Evolutionary conservation across 1,140 invertebrate genomes (phyloP).

Genomic region (Euglossa dilemma): DNA sequence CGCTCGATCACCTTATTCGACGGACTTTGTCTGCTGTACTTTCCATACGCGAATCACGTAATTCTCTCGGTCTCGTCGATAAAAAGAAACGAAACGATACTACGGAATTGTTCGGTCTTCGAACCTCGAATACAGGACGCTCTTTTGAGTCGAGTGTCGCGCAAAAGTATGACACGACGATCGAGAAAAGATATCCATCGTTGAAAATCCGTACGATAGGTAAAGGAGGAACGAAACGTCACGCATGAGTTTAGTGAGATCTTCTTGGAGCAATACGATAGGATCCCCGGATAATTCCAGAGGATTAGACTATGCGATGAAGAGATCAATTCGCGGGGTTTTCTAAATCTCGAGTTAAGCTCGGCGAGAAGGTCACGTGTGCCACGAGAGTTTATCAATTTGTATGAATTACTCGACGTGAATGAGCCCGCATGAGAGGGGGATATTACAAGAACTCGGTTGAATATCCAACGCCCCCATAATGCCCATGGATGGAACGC

Average conservation of each 20-base stretch:
- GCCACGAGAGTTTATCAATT: slow-evolving; percentile 59
- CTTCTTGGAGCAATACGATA: slow-evolving; percentile 29
- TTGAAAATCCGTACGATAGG: no score
- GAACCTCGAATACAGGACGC: no score
- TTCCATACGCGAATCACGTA: background rate
- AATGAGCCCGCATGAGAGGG: slow-evolving; percentile 70
- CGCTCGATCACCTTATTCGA: background rate
- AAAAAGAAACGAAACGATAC: no score
- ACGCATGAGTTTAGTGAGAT: slow-evolving; percentile 1
- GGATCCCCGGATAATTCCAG: slow-evolving; percentile 69
- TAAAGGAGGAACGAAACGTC: slow-evolving; percentile 9
- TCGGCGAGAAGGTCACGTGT: slow-evolving; percentile 55
- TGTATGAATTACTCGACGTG: slow-evolving; percentile 60
- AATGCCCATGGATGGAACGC: slow-evolving; percentile 38
- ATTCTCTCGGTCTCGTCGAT: no score
- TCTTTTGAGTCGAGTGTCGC: no score
- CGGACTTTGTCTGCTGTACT: background rate
- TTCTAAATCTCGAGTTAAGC: slow-evolving; percentile 54
- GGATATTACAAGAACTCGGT: slow-evolving; percentile 66
- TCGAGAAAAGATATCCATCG: no score
- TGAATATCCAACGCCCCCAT: slow-evolving; percentile 71
- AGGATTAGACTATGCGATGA: slow-evolving; percentile 59
- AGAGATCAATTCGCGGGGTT: slow-evolving; percentile 45
- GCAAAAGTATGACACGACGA: no score
- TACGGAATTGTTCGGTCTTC: no score